Percentiles rank a stretch among this genome's conserved stretches.
Evolutionary conservation across 2,888 invertebrate species (phyloP).

Genomic region (Unio pictorum): DNA sequence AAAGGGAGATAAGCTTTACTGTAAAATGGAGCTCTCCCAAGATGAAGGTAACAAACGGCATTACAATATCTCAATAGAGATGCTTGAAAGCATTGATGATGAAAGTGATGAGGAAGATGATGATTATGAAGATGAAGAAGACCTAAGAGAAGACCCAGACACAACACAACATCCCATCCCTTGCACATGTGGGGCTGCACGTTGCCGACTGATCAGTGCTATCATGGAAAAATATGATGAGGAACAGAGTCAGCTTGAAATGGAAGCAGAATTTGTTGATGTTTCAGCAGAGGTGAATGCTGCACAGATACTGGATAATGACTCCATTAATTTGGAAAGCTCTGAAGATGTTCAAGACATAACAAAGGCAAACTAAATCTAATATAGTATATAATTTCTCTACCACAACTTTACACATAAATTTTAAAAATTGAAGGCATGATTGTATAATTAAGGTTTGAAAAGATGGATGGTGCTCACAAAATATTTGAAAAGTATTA

Average conservation of each 20-base stretch:
- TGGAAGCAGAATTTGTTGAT: conserved; percentile 53
- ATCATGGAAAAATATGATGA: conserved; percentile 59
- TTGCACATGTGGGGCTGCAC: conserved; percentile 54
- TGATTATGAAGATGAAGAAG: conserved; percentile 30
- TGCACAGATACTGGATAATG: conserved; percentile 37
- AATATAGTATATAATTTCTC: too few relatives aligned
- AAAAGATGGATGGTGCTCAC: too few relatives aligned
- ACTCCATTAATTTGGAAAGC: conserved; percentile 7
- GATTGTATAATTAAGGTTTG: too few relatives aligned
- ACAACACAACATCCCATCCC: conserved; percentile 56
- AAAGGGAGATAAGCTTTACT: conserved; percentile 74
- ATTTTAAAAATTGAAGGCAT: too few relatives aligned
- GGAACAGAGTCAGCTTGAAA: conserved; percentile 54
- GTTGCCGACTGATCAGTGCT: conserved; percentile 57
- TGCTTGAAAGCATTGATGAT: conserved; percentile 34
- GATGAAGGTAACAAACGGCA: conserved; percentile 50
- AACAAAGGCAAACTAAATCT: too few relatives aligned
- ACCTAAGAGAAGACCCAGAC: conserved; percentile 35
- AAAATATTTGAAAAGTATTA: too few relatives aligned
- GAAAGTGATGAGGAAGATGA: conserved; percentile 27
- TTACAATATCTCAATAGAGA: conserved; percentile 59
- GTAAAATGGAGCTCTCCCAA: conserved; percentile 51
- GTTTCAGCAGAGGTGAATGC: conserved; percentile 48
- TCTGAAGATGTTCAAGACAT: neutral
- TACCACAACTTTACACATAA: too few relatives aligned